phyloP scores from a whole-genome alignment of 2,888 invertebrate genomes.

The Saturnia pavonia region DNA sequence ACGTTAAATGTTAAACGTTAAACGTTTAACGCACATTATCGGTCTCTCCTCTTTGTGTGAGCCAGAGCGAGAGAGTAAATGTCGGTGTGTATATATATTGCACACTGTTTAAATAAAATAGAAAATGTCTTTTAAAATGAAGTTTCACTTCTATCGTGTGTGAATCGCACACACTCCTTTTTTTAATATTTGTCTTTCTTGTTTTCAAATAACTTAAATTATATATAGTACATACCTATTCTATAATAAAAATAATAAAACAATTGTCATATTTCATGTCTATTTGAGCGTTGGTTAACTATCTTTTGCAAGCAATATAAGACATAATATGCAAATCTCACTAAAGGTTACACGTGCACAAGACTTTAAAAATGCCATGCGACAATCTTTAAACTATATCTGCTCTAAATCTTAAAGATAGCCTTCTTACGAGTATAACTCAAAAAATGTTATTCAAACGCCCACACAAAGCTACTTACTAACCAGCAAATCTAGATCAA shows the following conservation, averaged over 20 bases:
- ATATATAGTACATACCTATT: background rate
- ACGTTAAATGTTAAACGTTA: too few relatives aligned
- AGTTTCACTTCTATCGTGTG: too few relatives aligned
- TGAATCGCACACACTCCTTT: too few relatives aligned
- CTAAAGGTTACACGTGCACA: background rate
- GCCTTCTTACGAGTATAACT: slow-evolving; percentile 13
- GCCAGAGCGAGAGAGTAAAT: too few relatives aligned
- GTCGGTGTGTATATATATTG: too few relatives aligned
- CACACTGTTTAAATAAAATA: too few relatives aligned
- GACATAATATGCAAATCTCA: slow-evolving; percentile 9
- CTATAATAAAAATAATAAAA: background rate
- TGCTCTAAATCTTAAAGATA: slow-evolving; percentile 8
- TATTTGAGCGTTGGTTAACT: background rate
- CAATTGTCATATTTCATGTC: background rate
- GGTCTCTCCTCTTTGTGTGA: too few relatives aligned
- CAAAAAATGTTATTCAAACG: slow-evolving; percentile 10
- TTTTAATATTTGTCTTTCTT: too few relatives aligned
- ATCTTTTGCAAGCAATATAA: background rate
- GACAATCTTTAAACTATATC: slow-evolving; percentile 11
- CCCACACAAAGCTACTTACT: background rate
- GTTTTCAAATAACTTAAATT: background rate
- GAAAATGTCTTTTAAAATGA: too few relatives aligned
- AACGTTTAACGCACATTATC: too few relatives aligned
- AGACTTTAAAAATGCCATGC: background rate
- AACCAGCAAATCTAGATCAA: slow-evolving; percentile 1